These are phyloP conservation scores for Salmo trutta DNA, from an alignment of 2,797 vertebrate species.

Conservation along the genomic window DNA sequence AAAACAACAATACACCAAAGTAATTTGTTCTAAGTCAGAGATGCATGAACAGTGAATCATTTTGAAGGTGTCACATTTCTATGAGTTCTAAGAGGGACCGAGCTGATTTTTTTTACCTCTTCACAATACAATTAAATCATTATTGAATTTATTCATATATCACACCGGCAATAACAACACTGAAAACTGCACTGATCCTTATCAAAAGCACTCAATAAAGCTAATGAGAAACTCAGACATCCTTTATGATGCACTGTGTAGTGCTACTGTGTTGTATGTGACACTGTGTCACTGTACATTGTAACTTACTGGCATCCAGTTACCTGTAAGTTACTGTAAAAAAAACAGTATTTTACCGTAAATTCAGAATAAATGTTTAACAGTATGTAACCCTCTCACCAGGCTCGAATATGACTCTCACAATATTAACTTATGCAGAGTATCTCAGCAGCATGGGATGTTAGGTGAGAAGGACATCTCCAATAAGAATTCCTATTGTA, in stretches of 20 bases:
- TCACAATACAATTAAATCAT: background rate
- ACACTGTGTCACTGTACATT: too few relatives aligned
- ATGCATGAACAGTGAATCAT: background rate
- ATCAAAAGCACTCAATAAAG: slow-evolving; percentile 12
- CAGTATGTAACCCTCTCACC: too few relatives aligned
- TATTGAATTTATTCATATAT: background rate
- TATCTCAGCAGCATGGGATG: too few relatives aligned
- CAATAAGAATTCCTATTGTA: too few relatives aligned
- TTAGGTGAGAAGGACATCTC: too few relatives aligned
- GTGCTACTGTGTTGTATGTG: background rate
- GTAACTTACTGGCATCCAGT: too few relatives aligned
- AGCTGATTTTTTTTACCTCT: background rate
- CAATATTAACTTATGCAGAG: too few relatives aligned
- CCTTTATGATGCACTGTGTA: background rate
- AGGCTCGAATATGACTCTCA: too few relatives aligned
- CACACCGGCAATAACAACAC: slow-evolving; percentile 3
- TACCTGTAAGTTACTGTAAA: too few relatives aligned
- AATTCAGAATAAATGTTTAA: too few relatives aligned
- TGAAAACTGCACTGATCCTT: background rate
- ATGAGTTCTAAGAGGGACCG: background rate
- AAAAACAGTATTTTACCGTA: too few relatives aligned
- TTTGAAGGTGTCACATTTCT: too few relatives aligned
- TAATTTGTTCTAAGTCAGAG: background rate
- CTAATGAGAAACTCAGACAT: background rate
- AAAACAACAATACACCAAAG: background rate